A percentile compares a stretch with the other conserved stretches of the same genome.
Conservation (phyloP, 1,140 invertebrate species). For the Pogonus chalceus region DNA sequence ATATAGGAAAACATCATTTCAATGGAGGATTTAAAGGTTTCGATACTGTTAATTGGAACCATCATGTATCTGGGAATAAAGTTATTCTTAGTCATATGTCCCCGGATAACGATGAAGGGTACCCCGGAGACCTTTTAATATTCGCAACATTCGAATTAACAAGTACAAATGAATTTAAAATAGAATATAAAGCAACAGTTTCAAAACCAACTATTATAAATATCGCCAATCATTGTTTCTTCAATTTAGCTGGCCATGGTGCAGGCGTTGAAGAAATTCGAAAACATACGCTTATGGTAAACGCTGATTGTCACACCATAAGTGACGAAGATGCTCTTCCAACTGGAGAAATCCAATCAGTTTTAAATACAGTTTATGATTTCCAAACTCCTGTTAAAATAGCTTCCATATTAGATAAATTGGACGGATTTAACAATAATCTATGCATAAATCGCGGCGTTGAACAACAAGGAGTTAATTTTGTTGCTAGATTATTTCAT, state of each 20-base stretch:
- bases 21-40: constrained; percentile 55
- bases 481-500: constrained; percentile 35
- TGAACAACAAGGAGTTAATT: constrained; percentile 22
- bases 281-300: constrained; percentile 49
- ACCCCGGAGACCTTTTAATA: constrained; percentile 43
- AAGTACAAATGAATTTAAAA: constrained; percentile 45
- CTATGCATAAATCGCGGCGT: constrained; percentile 44
- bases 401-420: constrained; percentile 25
- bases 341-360: constrained; percentile 50
- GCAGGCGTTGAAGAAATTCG: constrained; percentile 41
- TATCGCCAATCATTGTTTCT: constrained; percentile 56
- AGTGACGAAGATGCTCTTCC: constrained; percentile 48
- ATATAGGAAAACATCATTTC: constrained; percentile 41
- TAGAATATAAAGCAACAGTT: constrained; percentile 47
- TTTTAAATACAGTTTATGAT: constrained; percentile 48
- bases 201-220: constrained; percentile 50
- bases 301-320: constrained; percentile 51
- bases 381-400: constrained; percentile 34
- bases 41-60: constrained; percentile 49
- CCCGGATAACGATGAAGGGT: constrained; percentile 46
- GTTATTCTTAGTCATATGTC: constrained; percentile 47
- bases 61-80: constrained; percentile 27
- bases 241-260: constrained; percentile 56
- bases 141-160: constrained; percentile 49
- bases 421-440: constrained; percentile 56